phyloP scores from a whole-genome alignment of 2,113 vertebrate species.

The Crocuta crocuta region DNA sequence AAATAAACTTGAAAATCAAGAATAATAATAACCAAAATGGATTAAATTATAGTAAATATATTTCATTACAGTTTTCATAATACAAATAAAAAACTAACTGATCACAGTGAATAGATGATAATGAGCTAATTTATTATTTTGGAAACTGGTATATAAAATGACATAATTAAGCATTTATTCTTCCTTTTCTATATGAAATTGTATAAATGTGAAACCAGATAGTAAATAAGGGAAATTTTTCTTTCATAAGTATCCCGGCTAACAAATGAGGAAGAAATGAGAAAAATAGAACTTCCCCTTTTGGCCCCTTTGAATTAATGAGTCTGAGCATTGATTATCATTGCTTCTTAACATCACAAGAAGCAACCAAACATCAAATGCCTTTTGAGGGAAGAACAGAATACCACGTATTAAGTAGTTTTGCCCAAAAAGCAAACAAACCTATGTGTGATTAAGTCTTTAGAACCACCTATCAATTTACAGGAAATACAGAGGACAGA shows the following conservation, averaged over 20 bases:
- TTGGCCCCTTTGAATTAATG: not conserved
- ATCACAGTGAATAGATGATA: not conserved
- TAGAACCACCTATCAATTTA: not conserved
- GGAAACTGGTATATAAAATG: not conserved
- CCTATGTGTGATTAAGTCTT: not conserved
- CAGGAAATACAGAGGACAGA: not conserved
- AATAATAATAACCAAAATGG: not conserved
- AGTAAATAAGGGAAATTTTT: not conserved
- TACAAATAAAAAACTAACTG: not conserved
- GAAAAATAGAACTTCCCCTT: not conserved
- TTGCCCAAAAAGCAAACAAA: not conserved
- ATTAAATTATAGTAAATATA: not conserved
- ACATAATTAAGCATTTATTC: not conserved
- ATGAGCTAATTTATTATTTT: conserved; percentile 9
- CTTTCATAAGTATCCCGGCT: not conserved
- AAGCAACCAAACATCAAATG: not conserved
- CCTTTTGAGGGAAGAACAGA: not conserved
- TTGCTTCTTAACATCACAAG: not conserved
- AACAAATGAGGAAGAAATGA: not conserved
- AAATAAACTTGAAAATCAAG: not conserved
- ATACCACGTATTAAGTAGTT: not conserved
- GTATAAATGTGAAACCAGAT: not conserved
- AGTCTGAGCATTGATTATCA: not conserved
- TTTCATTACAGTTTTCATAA: not conserved
- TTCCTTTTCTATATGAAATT: not conserved